A percentile compares a stretch with the other conserved stretches of the same genome.
phyloP scores from a whole-genome alignment of 2,888 invertebrate genomes.

The Tubulanus polymorphus region DNA sequence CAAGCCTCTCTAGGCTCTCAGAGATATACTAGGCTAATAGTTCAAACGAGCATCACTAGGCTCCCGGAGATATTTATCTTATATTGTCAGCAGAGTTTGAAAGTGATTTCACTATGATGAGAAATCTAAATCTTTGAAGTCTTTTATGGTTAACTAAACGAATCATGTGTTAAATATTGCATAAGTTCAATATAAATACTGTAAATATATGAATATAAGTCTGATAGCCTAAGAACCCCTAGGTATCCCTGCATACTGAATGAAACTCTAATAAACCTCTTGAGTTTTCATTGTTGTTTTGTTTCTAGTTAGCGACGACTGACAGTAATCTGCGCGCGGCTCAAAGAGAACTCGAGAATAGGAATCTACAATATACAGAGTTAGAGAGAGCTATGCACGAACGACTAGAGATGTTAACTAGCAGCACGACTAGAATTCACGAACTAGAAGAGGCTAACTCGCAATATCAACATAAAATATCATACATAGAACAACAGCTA shows the following conservation, averaged over 20 bases:
- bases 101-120: no score
- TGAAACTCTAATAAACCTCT: background rate
- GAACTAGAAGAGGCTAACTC: slow-evolving; percentile 35
- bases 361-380: slow-evolving; percentile 25
- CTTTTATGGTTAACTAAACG: no score
- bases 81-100: no score
- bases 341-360: slow-evolving; percentile 26
- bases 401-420: slow-evolving; percentile 32
- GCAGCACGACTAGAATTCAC: slow-evolving; percentile 26
- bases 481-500: slow-evolving; percentile 36
- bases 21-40: no score
- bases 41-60: no score
- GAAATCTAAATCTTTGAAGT: no score
- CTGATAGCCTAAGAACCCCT: background rate
- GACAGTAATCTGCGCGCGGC: slow-evolving; percentile 25
- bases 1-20: no score
- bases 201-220: background rate
- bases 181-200: no score
- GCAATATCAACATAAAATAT: slow-evolving; percentile 28
- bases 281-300: background rate
- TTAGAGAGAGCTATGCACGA: slow-evolving; percentile 29
- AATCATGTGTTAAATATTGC: no score
- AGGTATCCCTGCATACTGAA: no score
- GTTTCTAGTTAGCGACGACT: slow-evolving; percentile 25
- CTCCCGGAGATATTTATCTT: no score